phyloP scores from a whole-genome alignment of 2,888 invertebrate species.

The Rotaria macrura region DNA sequence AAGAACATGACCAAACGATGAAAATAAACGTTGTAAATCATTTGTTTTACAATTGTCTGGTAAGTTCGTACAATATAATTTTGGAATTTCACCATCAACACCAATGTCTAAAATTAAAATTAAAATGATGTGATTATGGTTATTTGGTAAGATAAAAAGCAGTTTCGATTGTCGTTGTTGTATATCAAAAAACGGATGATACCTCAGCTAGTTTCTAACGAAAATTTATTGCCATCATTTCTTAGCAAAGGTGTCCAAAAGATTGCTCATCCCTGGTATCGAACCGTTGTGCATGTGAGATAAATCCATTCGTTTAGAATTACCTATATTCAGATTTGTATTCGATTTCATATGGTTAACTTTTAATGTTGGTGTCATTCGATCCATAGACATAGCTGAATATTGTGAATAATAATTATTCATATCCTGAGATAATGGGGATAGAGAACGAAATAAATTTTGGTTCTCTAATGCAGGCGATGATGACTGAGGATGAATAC shows the following conservation, averaged over 20 bases:
- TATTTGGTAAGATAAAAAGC: too few relatives aligned
- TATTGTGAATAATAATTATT: background rate
- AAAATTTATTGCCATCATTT: background rate
- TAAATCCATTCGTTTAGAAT: background rate
- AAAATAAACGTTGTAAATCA: constrained; percentile 25
- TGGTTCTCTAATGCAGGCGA: background rate
- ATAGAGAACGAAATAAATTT: background rate
- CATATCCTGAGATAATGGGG: background rate
- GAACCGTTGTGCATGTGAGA: background rate
- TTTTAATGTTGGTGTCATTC: background rate
- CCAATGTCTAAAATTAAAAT: background rate
- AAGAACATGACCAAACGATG: constrained; percentile 20
- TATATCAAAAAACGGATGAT: background rate
- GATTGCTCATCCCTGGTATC: constrained; percentile 15
- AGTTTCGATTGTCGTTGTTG: background rate
- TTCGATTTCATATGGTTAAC: background rate
- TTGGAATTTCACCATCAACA: constrained; percentile 5
- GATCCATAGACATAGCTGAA: background rate
- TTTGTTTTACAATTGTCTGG: constrained; percentile 28
- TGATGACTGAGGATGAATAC: background rate
- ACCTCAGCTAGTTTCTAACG: background rate
- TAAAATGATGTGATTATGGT: too few relatives aligned
- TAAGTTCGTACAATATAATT: constrained; percentile 30
- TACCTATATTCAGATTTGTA: background rate
- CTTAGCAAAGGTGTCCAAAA: constrained; percentile 17